Base-by-base conservation (phyloP, 1,140 invertebrate species). In the Trialeurodes vaporariorum region DNA sequence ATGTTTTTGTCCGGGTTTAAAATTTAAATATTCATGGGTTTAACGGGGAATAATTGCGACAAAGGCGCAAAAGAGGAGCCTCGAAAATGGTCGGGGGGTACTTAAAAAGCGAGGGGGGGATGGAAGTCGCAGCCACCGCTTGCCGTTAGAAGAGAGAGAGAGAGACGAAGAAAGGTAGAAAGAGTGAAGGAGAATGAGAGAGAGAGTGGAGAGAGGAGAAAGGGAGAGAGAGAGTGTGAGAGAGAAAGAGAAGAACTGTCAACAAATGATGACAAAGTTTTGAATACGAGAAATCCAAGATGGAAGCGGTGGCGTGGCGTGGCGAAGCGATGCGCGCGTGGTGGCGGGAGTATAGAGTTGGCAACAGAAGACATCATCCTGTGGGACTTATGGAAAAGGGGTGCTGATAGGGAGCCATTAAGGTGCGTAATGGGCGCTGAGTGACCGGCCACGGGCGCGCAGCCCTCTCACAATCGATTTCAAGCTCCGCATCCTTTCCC, bases 381-480 rank as follows among this genome's bases (percentile, higher is more conserved):
- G 34, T 49, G 34, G 34, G 34, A 49, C 34, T 49, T 49, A 49
- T 49, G 34, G 34, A 17, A 49, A 49, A 49, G 34, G 34, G 34
- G 34, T 49, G 34, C 34, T 49, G 34, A 49, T 49, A 49, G 34
- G 34, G 34, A 69, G 68, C 68, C 65, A 69, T 69, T 66, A 69
- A 69, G 68, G 68, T 69, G 68, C 68, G 68, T 69, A 69, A 69
- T 69, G 68, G 68, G 60, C 63, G 25, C 21, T 26, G 64, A 64
- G 63, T 69, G 64, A 69, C 63, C 67, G 67, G 40, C 63, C 63
- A 58, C 25, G 58, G 26, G 67, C 67, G 34, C 34, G 67, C 67
- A 68, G 67, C 59, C 67, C 63, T 65, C 67, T 58, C 59, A 60
- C 59, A 68, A 49, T 58, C 65, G 65, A 21, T 66, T 22, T 25